Evolutionary conservation across 2,113 vertebrate species (phyloP).

Genomic region (Coptodon rendalli): DNA sequence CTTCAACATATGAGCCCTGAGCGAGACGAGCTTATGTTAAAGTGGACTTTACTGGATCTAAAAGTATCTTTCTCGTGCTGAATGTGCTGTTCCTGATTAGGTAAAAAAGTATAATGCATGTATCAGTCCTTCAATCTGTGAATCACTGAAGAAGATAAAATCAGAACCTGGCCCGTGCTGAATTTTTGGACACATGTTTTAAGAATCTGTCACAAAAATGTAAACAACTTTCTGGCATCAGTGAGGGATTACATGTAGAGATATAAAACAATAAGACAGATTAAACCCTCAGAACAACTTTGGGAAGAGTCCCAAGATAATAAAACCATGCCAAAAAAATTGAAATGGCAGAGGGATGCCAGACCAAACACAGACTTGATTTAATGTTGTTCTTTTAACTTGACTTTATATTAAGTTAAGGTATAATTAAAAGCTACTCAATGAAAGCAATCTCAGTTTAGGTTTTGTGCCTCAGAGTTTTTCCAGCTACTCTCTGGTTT

Average conservation of each 20-base stretch:
- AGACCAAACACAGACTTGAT: neutral
- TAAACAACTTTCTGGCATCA: neutral
- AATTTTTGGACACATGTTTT: neutral
- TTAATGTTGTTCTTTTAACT: neutral
- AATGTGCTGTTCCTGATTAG: neutral
- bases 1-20: neutral
- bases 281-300: neutral
- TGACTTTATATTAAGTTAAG: neutral
- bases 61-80: neutral
- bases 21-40: neutral
- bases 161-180: neutral
- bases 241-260: neutral
- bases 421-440: neutral
- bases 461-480: neutral
- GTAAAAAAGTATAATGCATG: neutral
- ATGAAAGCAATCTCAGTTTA: neutral
- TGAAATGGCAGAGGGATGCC: neutral
- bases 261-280: neutral
- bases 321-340: neutral
- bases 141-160: neutral
- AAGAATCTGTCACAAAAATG: neutral
- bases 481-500: neutral
- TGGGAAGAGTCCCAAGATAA: neutral
- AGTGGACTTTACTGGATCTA: conserved; percentile 12
- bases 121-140: neutral